Evolutionary conservation across 2,113 vertebrate species (phyloP), one percentile per base, ranked within the genome.

Genomic region (Thalassarche chlororhynchos): DNA sequence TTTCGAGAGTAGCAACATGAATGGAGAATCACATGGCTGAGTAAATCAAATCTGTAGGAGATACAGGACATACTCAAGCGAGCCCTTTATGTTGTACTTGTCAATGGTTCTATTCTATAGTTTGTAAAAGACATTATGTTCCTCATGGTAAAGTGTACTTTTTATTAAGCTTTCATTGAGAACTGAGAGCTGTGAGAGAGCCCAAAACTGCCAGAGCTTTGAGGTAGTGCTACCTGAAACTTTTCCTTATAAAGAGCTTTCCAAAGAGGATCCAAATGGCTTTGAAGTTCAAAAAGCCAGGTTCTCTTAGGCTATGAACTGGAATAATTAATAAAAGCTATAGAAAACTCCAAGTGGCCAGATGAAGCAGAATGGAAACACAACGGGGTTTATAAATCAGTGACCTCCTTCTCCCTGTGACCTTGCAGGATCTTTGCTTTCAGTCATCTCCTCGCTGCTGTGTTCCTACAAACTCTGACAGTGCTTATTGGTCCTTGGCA

Each of bases 201-300:
- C 49, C 81, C 49, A 47, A 89, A 94, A 76, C 84, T 95, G 75
- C 40, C 84, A 85, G 70, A 93, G 70, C 93, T 97, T 93, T 96
- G 54, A 91, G 57, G 28, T n/a, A 95, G 60, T 47, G 12, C 29
- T 52, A n/a, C 61, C 69, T 82, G 61, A 94, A 92, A 31, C 36
- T 93, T 76, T 72, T 89, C 54, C 36, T 46, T 76, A 79, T 32
- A 76, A 76, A 90, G 79, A 62, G 79, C 58, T 90, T 88, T 89
- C 86, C 58, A 80, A 60, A 90, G 49, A 79, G 31, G 9, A 90
- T 97, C 87, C 74, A 91, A 72, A 84, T 83, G 66, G 23, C 66
- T 94, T 93, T 90, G 84, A 94, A 93, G 88, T 96, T 95, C 46
- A 96, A 82, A 94, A 93, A 93, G 36, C 28, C 75, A 80, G 28